These are phyloP conservation scores for Thalassaphorura encarpata DNA, from an alignment of 1,140 invertebrate species.

Conservation along the genomic window DNA sequence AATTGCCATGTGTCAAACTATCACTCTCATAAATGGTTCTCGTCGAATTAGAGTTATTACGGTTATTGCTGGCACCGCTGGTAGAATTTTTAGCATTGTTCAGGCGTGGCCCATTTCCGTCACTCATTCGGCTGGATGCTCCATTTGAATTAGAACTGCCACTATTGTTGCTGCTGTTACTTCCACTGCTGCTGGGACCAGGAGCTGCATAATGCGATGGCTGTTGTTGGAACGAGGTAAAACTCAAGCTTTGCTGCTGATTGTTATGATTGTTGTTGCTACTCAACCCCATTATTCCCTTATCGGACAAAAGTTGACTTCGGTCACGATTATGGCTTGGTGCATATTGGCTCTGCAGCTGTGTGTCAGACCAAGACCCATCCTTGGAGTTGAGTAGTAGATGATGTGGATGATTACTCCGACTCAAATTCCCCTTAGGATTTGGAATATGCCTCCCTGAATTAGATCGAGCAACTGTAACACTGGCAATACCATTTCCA, in stretches of 20 bases:
- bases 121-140: no score
- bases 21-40: no score
- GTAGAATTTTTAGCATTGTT: no score
- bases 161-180: no score
- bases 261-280: neutral
- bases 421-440: neutral
- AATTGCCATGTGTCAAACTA: no score
- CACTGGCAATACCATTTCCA: no score
- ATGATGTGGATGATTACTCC: neutral
- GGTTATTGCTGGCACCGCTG: no score
- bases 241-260: neutral
- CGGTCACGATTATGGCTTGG: neutral
- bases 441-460: neutral
- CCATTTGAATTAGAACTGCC: no score
- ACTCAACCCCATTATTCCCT: neutral
- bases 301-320: neutral
- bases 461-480: neutral
- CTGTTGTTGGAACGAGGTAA: neutral
- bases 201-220: neutral
- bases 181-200: no score
- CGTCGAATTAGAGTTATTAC: no score
- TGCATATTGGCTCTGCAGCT: neutral
- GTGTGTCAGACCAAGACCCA: slow-evolving; percentile 4
- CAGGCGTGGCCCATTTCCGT: no score
- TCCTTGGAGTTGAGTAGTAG: neutral